These are phyloP conservation scores for Lithosia quadra DNA, from an alignment of 2,888 invertebrate genomes.

Conservation along the genomic window DNA sequence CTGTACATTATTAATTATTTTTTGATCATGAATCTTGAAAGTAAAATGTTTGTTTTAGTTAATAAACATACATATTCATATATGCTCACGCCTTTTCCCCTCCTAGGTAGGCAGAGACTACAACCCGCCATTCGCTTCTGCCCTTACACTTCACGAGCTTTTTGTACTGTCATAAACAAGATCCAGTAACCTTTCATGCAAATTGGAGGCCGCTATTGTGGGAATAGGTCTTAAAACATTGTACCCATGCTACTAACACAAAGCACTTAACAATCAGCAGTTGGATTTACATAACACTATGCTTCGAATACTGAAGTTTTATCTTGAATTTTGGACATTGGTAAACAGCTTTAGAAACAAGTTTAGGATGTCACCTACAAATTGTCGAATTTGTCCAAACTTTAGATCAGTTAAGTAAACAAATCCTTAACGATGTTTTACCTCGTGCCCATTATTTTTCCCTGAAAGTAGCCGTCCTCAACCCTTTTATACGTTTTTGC, in stretches of 20 bases:
- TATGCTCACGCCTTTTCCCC: too few relatives aligned
- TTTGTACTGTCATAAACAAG: too few relatives aligned
- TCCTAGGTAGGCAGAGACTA: too few relatives aligned
- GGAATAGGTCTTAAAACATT: not conserved
- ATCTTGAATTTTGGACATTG: slow-evolving; percentile 6
- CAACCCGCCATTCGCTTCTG: too few relatives aligned
- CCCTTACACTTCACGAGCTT: too few relatives aligned
- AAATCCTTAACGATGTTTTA: slow-evolving; percentile 32
- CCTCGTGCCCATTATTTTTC: slow-evolving; percentile 35
- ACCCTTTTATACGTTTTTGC: slow-evolving; percentile 36
- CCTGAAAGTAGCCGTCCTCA: slow-evolving; percentile 17
- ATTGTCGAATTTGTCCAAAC: slow-evolving; percentile 54
- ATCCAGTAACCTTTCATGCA: not conserved
- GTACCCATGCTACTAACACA: too few relatives aligned
- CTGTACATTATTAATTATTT: not conserved
- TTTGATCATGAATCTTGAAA: not conserved
- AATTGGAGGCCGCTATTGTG: not conserved
- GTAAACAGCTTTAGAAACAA: slow-evolving; percentile 13
- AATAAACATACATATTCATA: too few relatives aligned
- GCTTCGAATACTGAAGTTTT: not conserved
- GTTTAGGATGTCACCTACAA: slow-evolving; percentile 35
- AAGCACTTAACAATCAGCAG: not conserved
- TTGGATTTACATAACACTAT: not conserved
- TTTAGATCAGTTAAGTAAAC: slow-evolving; percentile 54
- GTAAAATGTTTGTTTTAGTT: not conserved